Evolutionary conservation across 2,113 vertebrate species (phyloP).

Genomic region (mouse (Mus musculus)): DNA sequence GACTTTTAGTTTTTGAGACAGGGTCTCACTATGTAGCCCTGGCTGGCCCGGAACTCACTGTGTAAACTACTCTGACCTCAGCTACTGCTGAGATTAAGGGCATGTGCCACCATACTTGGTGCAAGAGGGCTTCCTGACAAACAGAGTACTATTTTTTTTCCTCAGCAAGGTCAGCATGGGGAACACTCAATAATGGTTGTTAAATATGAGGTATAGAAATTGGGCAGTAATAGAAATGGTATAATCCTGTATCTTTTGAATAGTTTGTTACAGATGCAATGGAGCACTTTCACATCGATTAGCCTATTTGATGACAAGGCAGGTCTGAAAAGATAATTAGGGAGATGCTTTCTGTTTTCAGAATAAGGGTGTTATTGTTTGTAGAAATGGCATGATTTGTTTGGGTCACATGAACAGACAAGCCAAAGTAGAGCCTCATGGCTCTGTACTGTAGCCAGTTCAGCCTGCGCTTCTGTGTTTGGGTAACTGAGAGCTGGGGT

Average conservation of each 20-base stretch:
- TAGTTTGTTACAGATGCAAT: not conserved
- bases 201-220: not conserved
- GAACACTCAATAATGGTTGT: not conserved
- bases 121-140: constrained; percentile 22
- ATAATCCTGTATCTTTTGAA: not conserved
- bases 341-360: constrained; percentile 49
- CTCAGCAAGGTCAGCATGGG: not conserved
- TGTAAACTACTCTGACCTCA: not conserved
- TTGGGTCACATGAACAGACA: not conserved
- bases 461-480: not conserved
- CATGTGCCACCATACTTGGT: not conserved
- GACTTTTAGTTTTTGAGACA: not conserved
- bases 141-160: not conserved
- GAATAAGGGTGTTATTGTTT: constrained; percentile 7
- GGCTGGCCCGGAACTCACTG: not conserved
- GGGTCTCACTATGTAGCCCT: not conserved
- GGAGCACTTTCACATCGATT: constrained; percentile 14
- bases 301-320: not conserved
- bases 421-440: not conserved
- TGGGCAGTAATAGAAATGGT: constrained; percentile 47
- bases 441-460: not conserved
- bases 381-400: constrained; percentile 49
- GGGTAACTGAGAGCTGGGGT: not conserved
- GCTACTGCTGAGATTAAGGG: not conserved
- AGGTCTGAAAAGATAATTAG: constrained; percentile 43